phyloP scores from a whole-genome alignment of 1,140 invertebrate genomes.

The Scaptodrosophila lebanonensis region DNA sequence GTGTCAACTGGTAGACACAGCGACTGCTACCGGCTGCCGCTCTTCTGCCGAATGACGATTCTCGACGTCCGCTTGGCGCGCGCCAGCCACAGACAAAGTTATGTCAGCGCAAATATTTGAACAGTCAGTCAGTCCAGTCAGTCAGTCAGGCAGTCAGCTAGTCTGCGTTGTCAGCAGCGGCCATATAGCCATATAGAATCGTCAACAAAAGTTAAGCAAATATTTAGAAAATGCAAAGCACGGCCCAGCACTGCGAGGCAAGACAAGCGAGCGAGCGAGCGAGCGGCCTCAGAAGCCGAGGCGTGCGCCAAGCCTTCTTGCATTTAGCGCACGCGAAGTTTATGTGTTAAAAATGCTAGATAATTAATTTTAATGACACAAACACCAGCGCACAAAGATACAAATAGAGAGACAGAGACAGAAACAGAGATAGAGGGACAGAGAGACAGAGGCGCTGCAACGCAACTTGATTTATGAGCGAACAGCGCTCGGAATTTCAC shows the following conservation, averaged over 20 bases:
- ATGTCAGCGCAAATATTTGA: constrained; percentile 73
- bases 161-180: constrained; percentile 6
- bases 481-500: neutral
- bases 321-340: constrained; percentile 3
- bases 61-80: constrained; percentile 29
- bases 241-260: no score
- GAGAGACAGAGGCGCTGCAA: no score
- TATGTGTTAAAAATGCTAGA: constrained; percentile 61
- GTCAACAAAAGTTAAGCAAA: constrained; percentile 62
- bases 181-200: constrained; percentile 38
- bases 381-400: constrained; percentile 31
- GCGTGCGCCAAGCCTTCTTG: constrained; percentile 38
- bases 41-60: constrained; percentile 19
- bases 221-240: constrained; percentile 51
- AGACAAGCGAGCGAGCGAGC: neutral
- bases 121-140: constrained; percentile 24
- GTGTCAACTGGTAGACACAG: constrained; percentile 40
- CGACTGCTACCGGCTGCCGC: constrained; percentile 45
- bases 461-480: constrained; percentile 65
- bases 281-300: constrained; percentile 21
- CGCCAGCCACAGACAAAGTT: constrained; percentile 71
- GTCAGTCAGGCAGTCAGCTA: neutral
- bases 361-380: constrained; percentile 74
- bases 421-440: no score
- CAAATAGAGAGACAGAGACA: no score